These are phyloP conservation scores for Eretmochelys imbricata DNA, from an alignment of 2,113 vertebrate genomes.

Conservation along the genomic window DNA sequence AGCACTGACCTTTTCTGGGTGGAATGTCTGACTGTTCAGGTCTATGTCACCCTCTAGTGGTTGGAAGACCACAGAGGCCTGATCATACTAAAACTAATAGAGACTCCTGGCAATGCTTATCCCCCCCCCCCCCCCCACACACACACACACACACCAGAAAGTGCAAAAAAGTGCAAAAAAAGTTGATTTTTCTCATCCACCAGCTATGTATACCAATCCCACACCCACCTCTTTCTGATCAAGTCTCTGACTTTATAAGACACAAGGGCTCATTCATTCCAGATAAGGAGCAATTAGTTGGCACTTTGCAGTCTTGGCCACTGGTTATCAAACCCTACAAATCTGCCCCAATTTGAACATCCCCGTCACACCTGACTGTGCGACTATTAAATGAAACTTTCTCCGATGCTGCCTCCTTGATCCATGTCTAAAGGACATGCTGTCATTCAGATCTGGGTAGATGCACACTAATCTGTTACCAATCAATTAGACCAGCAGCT, in stretches of 20 bases:
- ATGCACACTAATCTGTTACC: background rate
- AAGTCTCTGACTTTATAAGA: background rate
- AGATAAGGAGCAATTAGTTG: background rate
- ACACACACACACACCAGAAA: background rate
- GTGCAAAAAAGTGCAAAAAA: background rate
- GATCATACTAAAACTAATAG: background rate
- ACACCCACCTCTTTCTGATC: background rate
- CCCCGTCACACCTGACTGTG: background rate
- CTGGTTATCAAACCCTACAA: background rate
- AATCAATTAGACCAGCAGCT: rapidly evolving
- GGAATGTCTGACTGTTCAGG: background rate
- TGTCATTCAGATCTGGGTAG: background rate
- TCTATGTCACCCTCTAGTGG: background rate
- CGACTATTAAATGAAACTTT: background rate
- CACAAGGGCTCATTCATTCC: background rate
- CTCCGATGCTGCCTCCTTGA: background rate
- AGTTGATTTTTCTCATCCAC: background rate
- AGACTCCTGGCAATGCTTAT: background rate
- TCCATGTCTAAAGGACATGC: background rate
- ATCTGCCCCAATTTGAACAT: background rate
- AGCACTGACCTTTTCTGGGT: background rate
- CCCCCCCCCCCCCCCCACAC: no score
- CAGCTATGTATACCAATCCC: background rate
- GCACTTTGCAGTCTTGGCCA: background rate
- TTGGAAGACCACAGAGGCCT: background rate